Base-by-base conservation (phyloP, 2,113 vertebrate genomes). In the Psittacula cyanocephala region DNA sequence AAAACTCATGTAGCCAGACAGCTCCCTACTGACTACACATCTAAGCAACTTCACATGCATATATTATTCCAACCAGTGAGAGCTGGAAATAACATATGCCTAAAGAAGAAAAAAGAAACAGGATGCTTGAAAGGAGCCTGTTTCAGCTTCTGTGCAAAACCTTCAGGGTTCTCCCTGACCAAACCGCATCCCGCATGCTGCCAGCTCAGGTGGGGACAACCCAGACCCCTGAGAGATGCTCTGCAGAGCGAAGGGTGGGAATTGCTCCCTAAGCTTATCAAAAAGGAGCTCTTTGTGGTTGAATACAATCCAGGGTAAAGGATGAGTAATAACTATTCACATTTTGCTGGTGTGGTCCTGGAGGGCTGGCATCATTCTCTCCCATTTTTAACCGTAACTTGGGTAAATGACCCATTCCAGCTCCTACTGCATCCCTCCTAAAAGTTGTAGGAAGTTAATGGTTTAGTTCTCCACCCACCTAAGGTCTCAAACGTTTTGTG, bases 1-100 rank as follows among this genome's bases (percentile, higher is more conserved):
- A 95, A 98, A 97, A 78, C 87, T 87, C 78, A 75, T 87, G 94
- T 87, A 92, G 79, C 83, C 96, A 96, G 95, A 90, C 91, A 96
- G 96, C 77, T 96, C 96, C 94, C 94, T 71, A 89, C 94, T 96
- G 93, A 97, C 91, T 93, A 80, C 53, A 71, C 49, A 95, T 92
- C 91, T 87, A 94, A 91, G 92, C 81, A 46, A 91, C 81, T 86
- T 95, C 96, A 83, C 68, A 95, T 81, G 95, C 96, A 97, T 97
- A 93, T 39, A 93, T 96, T 97, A 97, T 89, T 92, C 28, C 70
- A 93, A 62, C 49, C 91, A 92, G 84, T 28, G 41, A 90, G 89
- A 90, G 86, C 79, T 92, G 52, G 79, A 95, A 90, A 93, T 84
- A 89, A 87, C 43, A 69, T 43, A 74, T 37, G 68, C 50, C 57